Base-by-base conservation (phyloP, 2,888 invertebrate genomes). In the Tortrix viridana region DNA sequence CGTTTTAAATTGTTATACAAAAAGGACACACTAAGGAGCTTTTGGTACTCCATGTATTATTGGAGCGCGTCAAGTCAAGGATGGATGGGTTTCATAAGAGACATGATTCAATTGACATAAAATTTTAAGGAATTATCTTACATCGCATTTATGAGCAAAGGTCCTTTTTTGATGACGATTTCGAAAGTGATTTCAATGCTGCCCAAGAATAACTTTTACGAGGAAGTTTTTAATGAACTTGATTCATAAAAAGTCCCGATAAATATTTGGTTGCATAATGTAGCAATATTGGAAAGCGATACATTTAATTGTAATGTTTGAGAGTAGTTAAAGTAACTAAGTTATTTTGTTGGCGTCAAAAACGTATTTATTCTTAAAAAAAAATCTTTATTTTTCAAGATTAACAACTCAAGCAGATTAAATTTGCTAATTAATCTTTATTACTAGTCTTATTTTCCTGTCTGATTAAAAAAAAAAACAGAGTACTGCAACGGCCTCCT, bases 181-280 rank as follows among this genome's bases (percentile, higher is more conserved):
- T 87, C 81, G 89, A 91, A 90, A 89, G 88, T 88, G 81, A 85
- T 84, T 81, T 83, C 74, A 72, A 71, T 65, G 64, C 73, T 78
- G 77, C 69, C 59, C 49, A 20, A 72, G 74, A 68, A 68, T 67
- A 71, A 76, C 71, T 74, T 84, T 82, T 82, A 80, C 74, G 79
- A 79, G 70, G 75, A 76, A 71, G 76, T 71, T 71, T 74, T 82
- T 84, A 81, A 84, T 81, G 79, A 72, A 77, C 74, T 76, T 76
- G 76, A 66, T 63, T 70, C 70, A 71, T 69, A 69, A 69, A 67
- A 68, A 60, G 68, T 70, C 69, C 68, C 68, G 69, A 71, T 72
- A 16, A 43, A 38, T n/a, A n/a, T 37, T 48, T 43, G 41, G 41
- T 52, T 50, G 46, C 26, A 52, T 52, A 56, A 50, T 50, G 19